Evolutionary conservation across 2,113 vertebrate species (phyloP).

Genomic region (Rostratula benghalensis): DNA sequence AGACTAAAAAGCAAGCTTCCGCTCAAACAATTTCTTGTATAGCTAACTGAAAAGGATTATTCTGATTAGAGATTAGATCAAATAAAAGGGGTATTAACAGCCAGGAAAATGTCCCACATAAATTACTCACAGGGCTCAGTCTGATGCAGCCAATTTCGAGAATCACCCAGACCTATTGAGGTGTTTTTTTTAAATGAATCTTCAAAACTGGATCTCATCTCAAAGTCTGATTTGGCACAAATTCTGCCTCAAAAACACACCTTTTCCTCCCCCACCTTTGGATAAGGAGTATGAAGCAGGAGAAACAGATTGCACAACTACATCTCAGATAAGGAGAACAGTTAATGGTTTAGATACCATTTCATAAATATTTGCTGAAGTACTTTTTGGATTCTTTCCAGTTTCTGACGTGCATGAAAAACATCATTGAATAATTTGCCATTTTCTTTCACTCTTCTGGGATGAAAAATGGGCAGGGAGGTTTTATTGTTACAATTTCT

Average conservation of each 20-base stretch:
- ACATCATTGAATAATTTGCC: slow-evolving; percentile 15
- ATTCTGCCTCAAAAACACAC: not conserved
- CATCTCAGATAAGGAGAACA: slow-evolving; percentile 37
- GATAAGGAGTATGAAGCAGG: not conserved
- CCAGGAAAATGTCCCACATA: not conserved
- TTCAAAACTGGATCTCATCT: not conserved
- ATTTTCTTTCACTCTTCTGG: slow-evolving; percentile 11
- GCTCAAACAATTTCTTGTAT: not conserved
- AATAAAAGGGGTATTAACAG: not conserved
- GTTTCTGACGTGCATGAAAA: slow-evolving; percentile 40
- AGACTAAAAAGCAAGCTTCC: not conserved
- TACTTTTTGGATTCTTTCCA: slow-evolving; percentile 39
- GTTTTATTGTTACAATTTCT: not conserved
- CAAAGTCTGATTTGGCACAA: not conserved
- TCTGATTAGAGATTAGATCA: not conserved
- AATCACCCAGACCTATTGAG: not conserved
- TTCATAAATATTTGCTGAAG: slow-evolving; percentile 64
- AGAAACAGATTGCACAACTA: slow-evolving; percentile 44
- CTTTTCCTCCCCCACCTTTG: slow-evolving; percentile 25
- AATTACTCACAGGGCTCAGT: not conserved
- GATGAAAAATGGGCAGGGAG: not conserved
- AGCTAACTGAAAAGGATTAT: not conserved
- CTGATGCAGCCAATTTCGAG: not conserved
- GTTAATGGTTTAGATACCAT: slow-evolving; percentile 43
- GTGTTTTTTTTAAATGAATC: not conserved